Conservation (phyloP, 1,140 invertebrate species). For the Homalodisca vitripennis region DNA sequence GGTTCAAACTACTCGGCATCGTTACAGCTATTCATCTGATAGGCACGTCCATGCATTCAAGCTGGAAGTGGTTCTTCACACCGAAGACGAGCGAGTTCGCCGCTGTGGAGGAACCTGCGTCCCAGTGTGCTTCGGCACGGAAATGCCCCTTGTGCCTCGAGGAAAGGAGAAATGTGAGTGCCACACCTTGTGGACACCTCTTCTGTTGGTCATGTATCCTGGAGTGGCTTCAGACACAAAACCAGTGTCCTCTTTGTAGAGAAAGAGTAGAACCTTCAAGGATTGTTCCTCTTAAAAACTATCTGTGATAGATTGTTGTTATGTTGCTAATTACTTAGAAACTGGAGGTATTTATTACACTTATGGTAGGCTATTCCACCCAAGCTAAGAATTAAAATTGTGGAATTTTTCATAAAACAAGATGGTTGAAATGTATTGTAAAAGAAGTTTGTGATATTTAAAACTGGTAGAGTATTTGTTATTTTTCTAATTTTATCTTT, state of each 20-base stretch:
- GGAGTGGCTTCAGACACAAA: slow-evolving; percentile 64
- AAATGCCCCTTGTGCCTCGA: slow-evolving; percentile 81
- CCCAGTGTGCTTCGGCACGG: neutral
- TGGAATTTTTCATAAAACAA: too few relatives aligned
- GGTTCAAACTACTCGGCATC: slow-evolving; percentile 59
- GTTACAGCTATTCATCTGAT: slow-evolving; percentile 62
- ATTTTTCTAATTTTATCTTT: too few relatives aligned
- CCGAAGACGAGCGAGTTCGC: slow-evolving; percentile 1
- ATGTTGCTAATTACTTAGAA: too few relatives aligned
- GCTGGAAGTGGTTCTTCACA: slow-evolving; percentile 11
- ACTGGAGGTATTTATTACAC: too few relatives aligned
- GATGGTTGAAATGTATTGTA: too few relatives aligned
- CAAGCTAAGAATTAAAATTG: too few relatives aligned
- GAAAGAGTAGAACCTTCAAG: slow-evolving; percentile 56
- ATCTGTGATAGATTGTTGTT: slow-evolving; percentile 46
- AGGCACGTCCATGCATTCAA: slow-evolving; percentile 50
- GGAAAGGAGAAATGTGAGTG: slow-evolving; percentile 59
- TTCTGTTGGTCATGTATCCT: too few relatives aligned
- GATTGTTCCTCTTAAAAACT: slow-evolving; percentile 59
- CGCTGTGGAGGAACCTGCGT: neutral
- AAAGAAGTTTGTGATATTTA: too few relatives aligned
- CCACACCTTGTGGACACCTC: slow-evolving; percentile 84
- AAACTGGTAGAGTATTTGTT: too few relatives aligned
- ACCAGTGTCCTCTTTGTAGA: slow-evolving; percentile 69
- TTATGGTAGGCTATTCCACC: too few relatives aligned